A percentile compares a stretch with the other conserved stretches of the same genome.
These are phyloP conservation scores for Troglohyphantes excavatus DNA, from an alignment of 2,888 invertebrate species.

Conservation along the genomic window DNA sequence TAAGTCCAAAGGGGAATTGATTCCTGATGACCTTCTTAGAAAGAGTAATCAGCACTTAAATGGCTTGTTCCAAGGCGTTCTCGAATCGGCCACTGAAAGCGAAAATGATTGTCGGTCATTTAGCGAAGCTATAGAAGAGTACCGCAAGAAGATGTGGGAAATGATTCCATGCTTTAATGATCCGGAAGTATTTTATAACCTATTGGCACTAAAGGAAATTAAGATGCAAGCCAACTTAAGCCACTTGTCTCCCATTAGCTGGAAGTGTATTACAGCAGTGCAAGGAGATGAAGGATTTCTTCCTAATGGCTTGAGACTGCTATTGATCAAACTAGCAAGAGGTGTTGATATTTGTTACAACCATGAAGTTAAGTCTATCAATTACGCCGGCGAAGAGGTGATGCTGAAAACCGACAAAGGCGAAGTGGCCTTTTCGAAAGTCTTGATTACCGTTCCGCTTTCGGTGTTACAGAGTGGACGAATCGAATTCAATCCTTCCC, in stretches of 20 bases:
- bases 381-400: conserved; percentile 46
- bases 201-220: conserved; percentile 38
- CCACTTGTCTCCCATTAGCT: conserved; percentile 41
- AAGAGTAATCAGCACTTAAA: conserved; percentile 35
- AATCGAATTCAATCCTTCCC: conserved; percentile 83
- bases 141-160: conserved; percentile 16
- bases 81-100: conserved; percentile 19
- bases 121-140: conserved; percentile 35
- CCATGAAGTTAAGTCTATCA: conserved; percentile 35
- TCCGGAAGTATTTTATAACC: conserved; percentile 34
- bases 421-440: conserved; percentile 71
- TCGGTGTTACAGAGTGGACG: conserved; percentile 82
- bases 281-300: conserved; percentile 53
- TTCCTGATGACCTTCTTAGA: conserved; percentile 14
- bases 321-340: conserved; percentile 37
- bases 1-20: conserved; percentile 18
- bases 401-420: conserved; percentile 25
- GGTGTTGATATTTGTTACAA: conserved; percentile 22
- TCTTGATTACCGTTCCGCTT: conserved; percentile 83
- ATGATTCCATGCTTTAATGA: conserved; percentile 3
- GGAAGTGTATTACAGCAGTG: conserved; percentile 38
- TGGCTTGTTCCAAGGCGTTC: conserved; percentile 54
- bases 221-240: conserved; percentile 41
- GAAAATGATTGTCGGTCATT: conserved; percentile 30
- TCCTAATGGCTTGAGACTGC: conserved; percentile 24